Base-by-base conservation (phyloP, 2,888 invertebrate genomes). In the Branchellion lobata region DNA sequence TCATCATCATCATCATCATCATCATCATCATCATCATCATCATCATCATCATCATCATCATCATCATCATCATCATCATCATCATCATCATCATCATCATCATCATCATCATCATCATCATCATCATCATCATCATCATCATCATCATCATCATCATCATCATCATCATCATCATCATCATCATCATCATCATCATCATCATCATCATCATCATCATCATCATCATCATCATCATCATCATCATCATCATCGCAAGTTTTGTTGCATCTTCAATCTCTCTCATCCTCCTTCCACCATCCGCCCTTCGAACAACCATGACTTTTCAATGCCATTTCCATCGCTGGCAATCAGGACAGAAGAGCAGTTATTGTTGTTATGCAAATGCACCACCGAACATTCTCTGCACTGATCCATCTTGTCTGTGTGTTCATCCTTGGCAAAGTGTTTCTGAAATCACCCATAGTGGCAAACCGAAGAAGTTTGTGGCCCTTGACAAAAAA, bases 1-100 rank as follows among this genome's bases (percentile, higher is more conserved):
- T 71, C 71, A 71, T 71, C 71, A 71, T 71, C 71, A 71, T 33
- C 71, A 71, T 71, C 71, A 71, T n/a, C 71, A 71, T 27, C 71
- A 71, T 71, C 71, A 14, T 31, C 71, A 71, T 14, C 29, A 71
- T 71, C 71, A 71, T 14, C 29, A 71, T 71, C 31, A 14, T 71
- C 33, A 31, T 71, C 71, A 71, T 31, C 29, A 71, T 71, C 33
- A 31, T 71, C 71, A 71, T 71, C 71, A 71, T 14, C 71, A 33
- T 71, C 71, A 33, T 71, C 71, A 5, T 71, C 71, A 33, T 71
- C 33, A 71, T 71, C 71, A 71, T 71, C 71, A 71, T 71, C 71
- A 71, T 33, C 33, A 31, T 8, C 71, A 71, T 71, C 31, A 71
- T 14, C 33, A 71, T 71, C 65, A 65, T 65, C 65, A 65, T 65